Evolutionary conservation across 2,113 vertebrate species (phyloP), one percentile per base, ranked within the genome.

Genomic region (Muscicapa adusta): DNA sequence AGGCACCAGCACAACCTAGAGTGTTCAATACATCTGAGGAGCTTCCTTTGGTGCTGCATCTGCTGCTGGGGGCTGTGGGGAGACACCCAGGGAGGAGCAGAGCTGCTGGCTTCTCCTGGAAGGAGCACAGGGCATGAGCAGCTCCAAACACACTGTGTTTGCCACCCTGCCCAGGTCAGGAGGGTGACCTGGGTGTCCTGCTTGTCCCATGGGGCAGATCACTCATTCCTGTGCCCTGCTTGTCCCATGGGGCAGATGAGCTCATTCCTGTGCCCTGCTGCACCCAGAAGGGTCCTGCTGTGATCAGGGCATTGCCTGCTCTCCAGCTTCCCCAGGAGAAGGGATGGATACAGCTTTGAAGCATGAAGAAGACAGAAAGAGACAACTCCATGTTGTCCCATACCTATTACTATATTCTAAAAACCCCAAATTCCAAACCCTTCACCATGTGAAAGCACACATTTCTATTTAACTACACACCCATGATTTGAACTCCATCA

Each of bases 81-180:
- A 16, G 68, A 6, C 18, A 19, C 9, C 2, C 0, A 5, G 24
- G 23, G 28, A 10, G 40, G 43, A 28, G 54, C 48, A 68, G 63
- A 20, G 6, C 40, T 28, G 16, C n/a, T 12, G 42, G n/a, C 8
- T 65, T 36, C 20, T 33, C 67, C 34, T 8, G 26, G 15, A 34
- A 45, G 71, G 26, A 47, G 3, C 34, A 28, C 18, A 28, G 29
- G 31, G 58, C 50, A 43, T 0, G 0, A 48, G 14, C n/a, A 53
- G 76, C 67, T 68, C 66, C 45, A 34, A 29, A 60, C 18, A 17
- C 1, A 0, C 5, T 3, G 6, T 1, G 5, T 47, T 57, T 86
- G 15, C 45, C 58, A 51, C 28, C 29, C 17, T 73, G 24, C 4
- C 1, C 36, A 19, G 54, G 26, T 25, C 72, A 72, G 33, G 10